Base-by-base conservation (phyloP, 1,140 invertebrate species). In the Drosophila lini region DNA sequence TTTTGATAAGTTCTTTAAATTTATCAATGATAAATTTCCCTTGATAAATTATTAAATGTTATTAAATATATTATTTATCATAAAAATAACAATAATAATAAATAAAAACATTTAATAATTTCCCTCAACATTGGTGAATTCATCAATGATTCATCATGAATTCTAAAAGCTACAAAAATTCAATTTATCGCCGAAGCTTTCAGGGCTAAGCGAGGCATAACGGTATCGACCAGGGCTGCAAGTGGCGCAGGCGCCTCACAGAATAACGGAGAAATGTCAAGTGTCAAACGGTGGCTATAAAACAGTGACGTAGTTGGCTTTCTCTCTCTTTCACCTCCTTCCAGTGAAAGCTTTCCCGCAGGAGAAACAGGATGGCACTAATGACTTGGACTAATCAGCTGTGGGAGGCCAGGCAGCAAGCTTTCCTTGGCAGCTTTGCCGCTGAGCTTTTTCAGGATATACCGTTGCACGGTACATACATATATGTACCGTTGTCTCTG, bases 361-460 rank as follows among this genome's bases (percentile, higher is more conserved):
- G 44, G 64, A 52, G 13, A 15, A 63, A 67, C 32, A 36, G 61
- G 61, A 65, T 68, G 32, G 36, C 64, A 34, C 25, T 15, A 64
- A 44, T 34, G 57, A 34, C 25, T 16, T 11, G 28, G 47, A 42
- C 25, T 15, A 64, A 62, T 34, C 63, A 67, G 58, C 65, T 68
- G 61, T 61, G 60, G 31, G 22, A 65, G 45, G 22, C 38, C 25
- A 25, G 42, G 2, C 16, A 34, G 31, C 8, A 8, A 25, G 59
- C 45, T 64, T 67, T 41, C 1, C 11, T 22, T n/a, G 19, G 10
- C n/a, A 76, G 58, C 52, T 75, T 64, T 47, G 5, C 3, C 13
- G 25, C 11, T 9, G 6, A 64, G 74, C 81, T 84, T 84, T 70
- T 57, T 64, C 50, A 84, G 81, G 81, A 84, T 77, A 76, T 55